Evolutionary conservation across 2,113 vertebrate genomes (phyloP).

Genomic region (Nibea albiflora): DNA sequence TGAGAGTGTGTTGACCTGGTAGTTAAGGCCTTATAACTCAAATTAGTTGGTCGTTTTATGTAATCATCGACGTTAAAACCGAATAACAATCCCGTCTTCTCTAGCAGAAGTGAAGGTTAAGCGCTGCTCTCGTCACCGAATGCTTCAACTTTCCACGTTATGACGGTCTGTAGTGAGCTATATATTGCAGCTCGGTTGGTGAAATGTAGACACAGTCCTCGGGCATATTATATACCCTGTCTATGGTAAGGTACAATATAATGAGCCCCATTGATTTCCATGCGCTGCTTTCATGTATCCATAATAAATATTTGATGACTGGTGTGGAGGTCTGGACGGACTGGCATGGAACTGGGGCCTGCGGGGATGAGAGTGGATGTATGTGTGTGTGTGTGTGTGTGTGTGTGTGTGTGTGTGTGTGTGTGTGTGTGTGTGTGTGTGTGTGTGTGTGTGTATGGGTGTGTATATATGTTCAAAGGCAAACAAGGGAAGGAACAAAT

Average conservation of each 20-base stretch:
- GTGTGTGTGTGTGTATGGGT: conserved; percentile 17
- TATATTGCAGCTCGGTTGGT: background rate
- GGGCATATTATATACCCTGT: conserved; percentile 23
- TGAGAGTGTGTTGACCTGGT: background rate
- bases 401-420: conserved; percentile 11
- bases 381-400: conserved; percentile 13
- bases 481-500: conserved; percentile 30
- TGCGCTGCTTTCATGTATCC: conserved; percentile 76
- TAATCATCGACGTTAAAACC: background rate
- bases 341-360: conserved; percentile 59
- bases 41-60: background rate
- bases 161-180: background rate
- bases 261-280: conserved; percentile 79
- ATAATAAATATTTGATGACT: conserved; percentile 83
- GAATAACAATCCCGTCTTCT: background rate
- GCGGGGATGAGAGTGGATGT: conserved; percentile 44
- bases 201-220: conserved; percentile 24
- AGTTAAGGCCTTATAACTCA: background rate
- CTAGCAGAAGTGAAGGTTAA: background rate
- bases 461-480: conserved; percentile 52
- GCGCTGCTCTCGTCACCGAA: background rate
- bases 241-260: conserved; percentile 62
- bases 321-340: conserved; percentile 56
- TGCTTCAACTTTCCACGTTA: background rate
- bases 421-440: conserved; percentile 14